Base-by-base conservation (phyloP, 2,888 invertebrate genomes). In the Philopedon plagiatum region DNA sequence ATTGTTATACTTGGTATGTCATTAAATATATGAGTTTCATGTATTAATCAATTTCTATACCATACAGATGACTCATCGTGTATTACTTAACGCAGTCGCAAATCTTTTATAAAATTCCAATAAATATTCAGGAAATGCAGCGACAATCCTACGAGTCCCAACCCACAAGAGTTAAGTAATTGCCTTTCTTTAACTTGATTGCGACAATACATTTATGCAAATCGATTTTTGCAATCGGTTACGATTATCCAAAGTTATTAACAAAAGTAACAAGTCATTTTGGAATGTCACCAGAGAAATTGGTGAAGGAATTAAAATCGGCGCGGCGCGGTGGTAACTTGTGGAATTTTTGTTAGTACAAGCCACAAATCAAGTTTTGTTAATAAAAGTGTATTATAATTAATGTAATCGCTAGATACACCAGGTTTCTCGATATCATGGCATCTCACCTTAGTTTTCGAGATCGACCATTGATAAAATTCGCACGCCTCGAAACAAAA, bases 71-170 rank as follows among this genome's bases (percentile, higher is more conserved):
- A 69, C 19, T 62, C 51, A 62, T 44, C 15, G 57, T 62, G 18
- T 5, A 18, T 64, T 67, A 51, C 60, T 11, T 21, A 60, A 61
- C 51, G n/a, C 19, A 68, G 61, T 39, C 67, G 19, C 61, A 34
- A 15, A 19, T 41, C 29, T 26, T 21, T 9, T 46, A 63, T 57
- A 69, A 70, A 63, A 19, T 32, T 13, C 13, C 13, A 2, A 70
- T 56, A 70, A 64, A 15, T 70, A 70, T 70, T 57, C 58, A 60
- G 70, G 63, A 70, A 70, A 70, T 70, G 70, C 70, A 64, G 58
- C 44, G 66, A 64, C 70, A 58, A 70, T 70, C 70, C 70, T 70
- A 57, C 70, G 15, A 49, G 37, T 49, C 34, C 63, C 63, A 64
- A 64, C 70, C 70, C 63, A 70, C 70, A 70, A 70, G 63, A 46